Evolutionary conservation across 2,113 vertebrate genomes (phyloP), one percentile per base, ranked within the genome.

Genomic region (Mastomys natalensis): DNA sequence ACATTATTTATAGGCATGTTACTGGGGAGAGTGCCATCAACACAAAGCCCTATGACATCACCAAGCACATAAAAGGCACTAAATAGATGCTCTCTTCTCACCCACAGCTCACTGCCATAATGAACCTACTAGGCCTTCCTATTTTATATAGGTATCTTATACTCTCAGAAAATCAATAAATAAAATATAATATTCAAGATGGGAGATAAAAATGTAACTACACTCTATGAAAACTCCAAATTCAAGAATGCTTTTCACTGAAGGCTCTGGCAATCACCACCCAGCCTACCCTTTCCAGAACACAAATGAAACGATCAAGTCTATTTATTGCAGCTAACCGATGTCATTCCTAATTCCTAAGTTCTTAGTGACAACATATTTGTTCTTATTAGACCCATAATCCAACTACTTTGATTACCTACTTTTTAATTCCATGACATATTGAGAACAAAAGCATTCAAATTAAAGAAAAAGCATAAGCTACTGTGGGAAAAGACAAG

Each of bases 381-480:
- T 51, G 87, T 76, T 89, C 58, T 86, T 55, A 74, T n/a, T 85
- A 80, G 94, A 90, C 29, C 40, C 60, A 73, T 37, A 37, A 77
- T 78, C 88, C 86, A 91, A 91, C 17, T 68, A 91, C 88, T 72
- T 84, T 74, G 68, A 92, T 53, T 29, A 62, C 16, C 53, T 70
- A 51, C 19, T 72, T 68, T 88, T 45, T 68, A 93, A 34, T 17
- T 95, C 34, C 68, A 70, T 16, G 19, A 43, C 62, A 87, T 68
- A 97, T 34, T 31, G 89, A 37, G 92, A 94, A n/a, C 16, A 90
- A 95, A n/a, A 89, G 92, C 40, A 43, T 85, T 76, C 21, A 87
- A 87, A 84, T 89, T 81, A 80, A 82, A 37, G 40, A 24, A 84
- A 43, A 9, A n/a, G 29, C 16, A 24, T 19, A 29, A 24, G 10